These are phyloP conservation scores for Lamproptera curius DNA, from an alignment of 2,888 invertebrate species.

Conservation along the genomic window DNA sequence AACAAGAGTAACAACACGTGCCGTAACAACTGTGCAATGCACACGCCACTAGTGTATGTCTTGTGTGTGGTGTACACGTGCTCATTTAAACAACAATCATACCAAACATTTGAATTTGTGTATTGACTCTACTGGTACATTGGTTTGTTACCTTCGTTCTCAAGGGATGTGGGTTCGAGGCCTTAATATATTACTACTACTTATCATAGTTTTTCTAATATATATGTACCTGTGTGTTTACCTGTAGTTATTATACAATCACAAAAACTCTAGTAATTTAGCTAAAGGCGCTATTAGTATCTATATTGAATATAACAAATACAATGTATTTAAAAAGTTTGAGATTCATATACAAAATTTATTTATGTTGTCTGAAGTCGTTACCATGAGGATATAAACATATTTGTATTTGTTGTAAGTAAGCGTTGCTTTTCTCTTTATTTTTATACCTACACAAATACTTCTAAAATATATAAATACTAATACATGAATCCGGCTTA, in stretches of 20 bases:
- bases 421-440: too few species aligned
- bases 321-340: too few species aligned
- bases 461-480: too few species aligned
- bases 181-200: background rate
- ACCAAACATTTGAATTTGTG: background rate
- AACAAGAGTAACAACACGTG: background rate
- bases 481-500: too few species aligned
- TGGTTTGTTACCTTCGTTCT: background rate
- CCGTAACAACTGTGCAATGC: background rate
- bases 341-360: too few species aligned
- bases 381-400: too few species aligned
- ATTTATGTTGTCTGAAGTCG: too few species aligned
- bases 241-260: background rate
- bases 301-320: too few species aligned
- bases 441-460: too few species aligned
- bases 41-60: background rate
- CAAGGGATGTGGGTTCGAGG: too few species aligned
- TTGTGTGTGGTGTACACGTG: background rate
- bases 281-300: too few species aligned
- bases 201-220: background rate
- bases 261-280: background rate
- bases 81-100: background rate
- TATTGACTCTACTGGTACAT: background rate
- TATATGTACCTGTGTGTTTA: background rate
- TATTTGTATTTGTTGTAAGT: too few species aligned